Base-by-base conservation (phyloP, 1,140 invertebrate genomes). In the Drosophila pseudoananassae region DNA sequence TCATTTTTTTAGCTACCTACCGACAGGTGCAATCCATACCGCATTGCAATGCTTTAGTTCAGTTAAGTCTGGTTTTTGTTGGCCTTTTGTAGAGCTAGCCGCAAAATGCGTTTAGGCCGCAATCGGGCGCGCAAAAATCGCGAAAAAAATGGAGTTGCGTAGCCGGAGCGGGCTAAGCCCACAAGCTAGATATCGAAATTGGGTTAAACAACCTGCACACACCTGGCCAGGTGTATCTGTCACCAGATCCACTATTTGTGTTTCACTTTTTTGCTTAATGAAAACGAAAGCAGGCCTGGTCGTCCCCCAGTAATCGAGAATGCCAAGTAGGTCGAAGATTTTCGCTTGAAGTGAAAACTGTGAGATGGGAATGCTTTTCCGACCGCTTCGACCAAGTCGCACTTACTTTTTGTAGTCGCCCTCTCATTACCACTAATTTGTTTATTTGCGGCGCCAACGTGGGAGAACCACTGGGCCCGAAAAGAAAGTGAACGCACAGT, bases 251-350 rank as follows among this genome's bases (percentile, higher is more conserved):
- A 79, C 43, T 70, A 56, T 73, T 68, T 38, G 49, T 68, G 57
- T 70, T 65, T 83, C 79, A 36, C 58, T 73, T 73, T 73, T 76
- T 85, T 78, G 69, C 65, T 71, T 25, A 85, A 88, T 87, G 82
- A 85, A 85, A 85, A 85, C 87, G 82, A 85, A 85, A 85, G 82
- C 82, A 85, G 82, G 77, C 63, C 82, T 77, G 33, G 33, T 36
- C 33, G 33, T 36, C 33, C 25, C n/a, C 4, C 14, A 40, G 51
- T 60, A 80, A 73, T 81, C 82, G 82, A 70, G 82, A 87, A 83
- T 84, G 40, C 60, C 80, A 84, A 71, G 60, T 83, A 56, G 80
- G 79, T 68, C 70, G 43, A 51, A 76, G 80, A 84, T 83, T 78
- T 84, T 78, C 57, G 80, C 72, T 72, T 29, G 29, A 23, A 73